Percentiles rank a stretch among this genome's conserved stretches.
These are phyloP conservation scores for Colletes gigas DNA, from an alignment of 1,140 invertebrate species.

Conservation along the genomic window DNA sequence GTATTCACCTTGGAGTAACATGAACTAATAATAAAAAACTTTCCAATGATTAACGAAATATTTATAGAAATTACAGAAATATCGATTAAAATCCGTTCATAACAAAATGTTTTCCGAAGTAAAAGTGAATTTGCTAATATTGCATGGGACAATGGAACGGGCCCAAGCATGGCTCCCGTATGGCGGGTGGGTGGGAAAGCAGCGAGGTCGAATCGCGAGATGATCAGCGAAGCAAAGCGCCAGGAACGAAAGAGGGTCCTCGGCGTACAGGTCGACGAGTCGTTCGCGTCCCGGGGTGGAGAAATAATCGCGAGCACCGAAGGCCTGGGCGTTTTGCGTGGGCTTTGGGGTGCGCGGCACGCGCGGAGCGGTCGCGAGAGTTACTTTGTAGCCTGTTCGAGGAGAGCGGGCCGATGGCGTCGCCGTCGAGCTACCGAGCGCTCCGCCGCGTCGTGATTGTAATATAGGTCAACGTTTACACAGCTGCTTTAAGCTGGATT, in stretches of 20 bases:
- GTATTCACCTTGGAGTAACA: too few relatives aligned
- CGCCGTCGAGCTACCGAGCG: conserved; percentile 16
- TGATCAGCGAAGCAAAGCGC: background rate
- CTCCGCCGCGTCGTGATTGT: conserved; percentile 69
- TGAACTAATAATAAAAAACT: too few relatives aligned
- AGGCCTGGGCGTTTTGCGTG: background rate
- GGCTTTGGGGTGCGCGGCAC: conserved; percentile 16
- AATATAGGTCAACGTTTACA: conserved; percentile 81
- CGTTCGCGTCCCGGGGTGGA: background rate
- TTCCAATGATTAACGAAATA: too few relatives aligned
- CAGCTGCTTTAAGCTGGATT: conserved; percentile 80
- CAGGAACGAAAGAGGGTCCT: background rate
- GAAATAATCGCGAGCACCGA: conserved; percentile 1
- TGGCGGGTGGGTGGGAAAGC: too few relatives aligned
- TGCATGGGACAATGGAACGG: too few relatives aligned
- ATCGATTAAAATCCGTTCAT: too few relatives aligned
- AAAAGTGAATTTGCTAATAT: too few relatives aligned
- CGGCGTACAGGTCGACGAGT: background rate
- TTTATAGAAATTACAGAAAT: too few relatives aligned
- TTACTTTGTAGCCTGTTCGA: conserved; percentile 53
- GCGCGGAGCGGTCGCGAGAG: conserved; percentile 26
- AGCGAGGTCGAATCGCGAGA: background rate
- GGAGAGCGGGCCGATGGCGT: conserved; percentile 39
- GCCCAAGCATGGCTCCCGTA: too few relatives aligned
- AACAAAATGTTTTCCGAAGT: too few relatives aligned